A percentile compares a stretch with the other conserved stretches of the same genome.
Conservation (phyloP, 1,140 invertebrate species). For the Drosophila kohkoa region DNA sequence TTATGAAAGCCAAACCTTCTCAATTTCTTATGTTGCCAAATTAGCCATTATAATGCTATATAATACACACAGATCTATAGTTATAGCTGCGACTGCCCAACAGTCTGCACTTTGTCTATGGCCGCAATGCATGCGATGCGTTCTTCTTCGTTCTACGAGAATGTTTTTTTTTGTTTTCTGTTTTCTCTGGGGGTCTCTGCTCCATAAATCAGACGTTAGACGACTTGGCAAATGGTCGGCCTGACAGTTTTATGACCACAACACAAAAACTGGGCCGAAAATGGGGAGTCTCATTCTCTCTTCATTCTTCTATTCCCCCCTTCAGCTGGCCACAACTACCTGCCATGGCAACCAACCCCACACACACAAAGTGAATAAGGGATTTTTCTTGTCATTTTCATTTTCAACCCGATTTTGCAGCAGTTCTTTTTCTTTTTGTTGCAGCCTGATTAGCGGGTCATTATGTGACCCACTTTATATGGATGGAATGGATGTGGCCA, state of each 20-base stretch:
- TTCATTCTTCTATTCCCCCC: too few species aligned
- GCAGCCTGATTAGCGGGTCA: slow-evolving; percentile 52
- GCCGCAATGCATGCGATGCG: slow-evolving; percentile 47
- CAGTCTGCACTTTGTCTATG: slow-evolving; percentile 39
- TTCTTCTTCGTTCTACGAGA: neutral
- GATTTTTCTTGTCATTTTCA: slow-evolving; percentile 3
- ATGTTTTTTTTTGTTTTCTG: too few species aligned
- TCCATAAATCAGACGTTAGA: slow-evolving; percentile 63
- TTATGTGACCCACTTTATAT: slow-evolving; percentile 49
- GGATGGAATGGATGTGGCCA: neutral
- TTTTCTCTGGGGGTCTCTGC: slow-evolving; percentile 16
- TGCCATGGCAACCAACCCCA: slow-evolving; percentile 39
- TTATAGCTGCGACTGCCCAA: slow-evolving; percentile 8
- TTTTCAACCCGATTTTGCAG: slow-evolving; percentile 4
- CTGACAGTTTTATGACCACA: slow-evolving; percentile 76
- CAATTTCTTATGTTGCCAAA: slow-evolving; percentile 9
- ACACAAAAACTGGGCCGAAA: slow-evolving; percentile 45
- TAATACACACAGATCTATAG: neutral
- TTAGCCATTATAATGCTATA: slow-evolving; percentile 8
- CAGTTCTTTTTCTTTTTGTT: neutral
- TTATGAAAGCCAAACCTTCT: slow-evolving; percentile 4
- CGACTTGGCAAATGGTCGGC: slow-evolving; percentile 63
- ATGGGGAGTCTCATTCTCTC: neutral
- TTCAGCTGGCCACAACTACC: too few species aligned
- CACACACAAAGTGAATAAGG: slow-evolving; percentile 1